Evolutionary conservation across 2,888 invertebrate genomes (phyloP), one percentile per base, ranked within the genome.

Genomic region (Nemotelus nigrinus): DNA sequence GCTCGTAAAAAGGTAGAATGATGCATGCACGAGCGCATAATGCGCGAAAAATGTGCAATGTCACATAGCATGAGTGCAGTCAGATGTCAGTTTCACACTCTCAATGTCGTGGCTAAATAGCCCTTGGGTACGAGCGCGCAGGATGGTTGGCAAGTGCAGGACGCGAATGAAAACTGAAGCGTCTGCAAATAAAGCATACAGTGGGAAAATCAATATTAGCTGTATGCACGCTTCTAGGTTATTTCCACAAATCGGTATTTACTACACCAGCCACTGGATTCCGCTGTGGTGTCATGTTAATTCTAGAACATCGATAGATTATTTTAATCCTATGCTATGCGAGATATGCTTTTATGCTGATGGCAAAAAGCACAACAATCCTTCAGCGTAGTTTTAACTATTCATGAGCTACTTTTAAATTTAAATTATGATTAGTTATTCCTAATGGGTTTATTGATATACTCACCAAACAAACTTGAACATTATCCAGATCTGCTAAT

Each of bases 171-270:
- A 63, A 63, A 6, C 39, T 41, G 43, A 63, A 41, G 43, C 25
- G 25, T 6, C 25, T 39, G 60, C 41, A 63, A 41, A 39, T 63
- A 25, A 63, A 43, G 63, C 4, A 63, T 41, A 63, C 63, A 50
- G 50, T 43, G 43, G 41, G 63, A 25, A 43, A 63, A 63, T 63
- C 63, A 41, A 63, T 63, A 63, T 63, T 63, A 3, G 63, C 63
- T 41, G 63, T 10, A 5, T 58, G 58, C 58, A 58, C 58, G 58
- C 58, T 58, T 58, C 58, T 10, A 2, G 58, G 58, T 3, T 63
- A 41, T 63, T 63, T 41, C 63, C 25, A n/a, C 39, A 7, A 5
- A 25, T 5, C 39, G n/a, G 58, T 63, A 63, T 39, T 41, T 25
- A 41, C 63, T n/a, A 25, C 58, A 58, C 63, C 63, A 63, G 39